A percentile compares a stretch with the other conserved stretches of the same genome.
Conservation (phyloP, 2,113 vertebrate species). For the Arizona elegans region DNA sequence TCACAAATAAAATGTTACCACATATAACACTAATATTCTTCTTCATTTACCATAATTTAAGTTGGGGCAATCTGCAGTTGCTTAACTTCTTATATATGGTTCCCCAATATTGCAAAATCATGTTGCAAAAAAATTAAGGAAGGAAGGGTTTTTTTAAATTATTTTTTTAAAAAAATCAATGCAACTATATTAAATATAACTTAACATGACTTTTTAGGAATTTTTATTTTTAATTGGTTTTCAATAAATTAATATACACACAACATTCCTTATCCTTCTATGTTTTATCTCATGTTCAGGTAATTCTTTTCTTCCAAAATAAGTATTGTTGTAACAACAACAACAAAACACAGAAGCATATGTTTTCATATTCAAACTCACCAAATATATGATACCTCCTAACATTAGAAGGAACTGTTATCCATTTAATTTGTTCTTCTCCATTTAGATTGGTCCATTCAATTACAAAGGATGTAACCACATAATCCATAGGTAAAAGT, state of each 20-base stretch:
- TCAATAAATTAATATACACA: background rate
- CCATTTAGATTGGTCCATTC: constrained; percentile 80
- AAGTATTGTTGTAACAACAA: background rate
- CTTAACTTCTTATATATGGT: background rate
- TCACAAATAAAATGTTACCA: background rate
- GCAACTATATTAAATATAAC: background rate
- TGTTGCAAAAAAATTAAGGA: background rate
- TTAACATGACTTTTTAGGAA: background rate
- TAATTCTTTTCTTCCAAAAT: background rate
- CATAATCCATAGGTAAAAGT: constrained; percentile 57
- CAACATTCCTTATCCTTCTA: background rate
- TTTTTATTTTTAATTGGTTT: background rate
- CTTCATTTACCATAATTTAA: background rate
- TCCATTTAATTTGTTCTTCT: constrained; percentile 75
- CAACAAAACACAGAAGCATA: background rate
- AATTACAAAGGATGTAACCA: constrained; percentile 76
- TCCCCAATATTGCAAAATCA: background rate
- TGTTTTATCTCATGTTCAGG: background rate
- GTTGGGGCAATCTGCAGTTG: background rate
- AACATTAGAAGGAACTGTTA: constrained; percentile 68
- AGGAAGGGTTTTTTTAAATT: background rate
- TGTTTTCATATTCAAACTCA: constrained; percentile 49
- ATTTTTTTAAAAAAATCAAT: background rate
- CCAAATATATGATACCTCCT: constrained; percentile 74
- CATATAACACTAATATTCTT: background rate